Evolutionary conservation across 2,113 vertebrate genomes (phyloP).

Genomic region (Cervus canadensis): DNA sequence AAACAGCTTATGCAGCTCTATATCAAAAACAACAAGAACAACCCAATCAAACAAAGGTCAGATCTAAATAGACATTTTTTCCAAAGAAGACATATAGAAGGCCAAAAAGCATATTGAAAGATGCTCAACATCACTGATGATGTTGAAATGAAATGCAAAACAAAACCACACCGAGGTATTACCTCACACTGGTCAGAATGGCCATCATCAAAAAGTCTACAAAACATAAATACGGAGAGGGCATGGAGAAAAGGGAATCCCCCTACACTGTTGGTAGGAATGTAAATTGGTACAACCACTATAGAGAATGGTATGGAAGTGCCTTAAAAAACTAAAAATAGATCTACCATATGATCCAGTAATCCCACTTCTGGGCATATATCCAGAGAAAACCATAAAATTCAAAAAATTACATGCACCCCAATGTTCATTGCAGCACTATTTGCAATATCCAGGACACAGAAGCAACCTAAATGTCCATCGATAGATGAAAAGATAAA

Average conservation of each 20-base stretch:
- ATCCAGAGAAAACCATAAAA: background rate
- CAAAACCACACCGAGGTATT: background rate
- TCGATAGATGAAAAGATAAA: background rate
- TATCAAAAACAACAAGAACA: background rate
- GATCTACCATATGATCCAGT: background rate
- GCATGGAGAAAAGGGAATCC: background rate
- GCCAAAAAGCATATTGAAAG: background rate
- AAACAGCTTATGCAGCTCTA: background rate
- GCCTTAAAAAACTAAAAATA: background rate
- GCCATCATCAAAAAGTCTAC: background rate
- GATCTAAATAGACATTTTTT: background rate
- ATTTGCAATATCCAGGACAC: background rate
- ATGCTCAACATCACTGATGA: background rate
- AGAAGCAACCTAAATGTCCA: background rate
- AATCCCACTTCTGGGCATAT: background rate
- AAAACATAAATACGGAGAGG: background rate
- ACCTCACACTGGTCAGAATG: background rate
- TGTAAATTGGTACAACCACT: background rate
- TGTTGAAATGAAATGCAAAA: background rate
- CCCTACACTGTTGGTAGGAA: background rate
- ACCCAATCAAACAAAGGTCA: background rate
- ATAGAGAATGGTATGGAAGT: background rate
- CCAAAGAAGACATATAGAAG: background rate
- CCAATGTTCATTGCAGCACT: background rate
- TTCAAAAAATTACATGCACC: background rate